Percentiles rank a stretch among this genome's conserved stretches.
These are phyloP conservation scores for Araneus ventricosus DNA, from an alignment of 1,140 invertebrate genomes.

Conservation along the genomic window DNA sequence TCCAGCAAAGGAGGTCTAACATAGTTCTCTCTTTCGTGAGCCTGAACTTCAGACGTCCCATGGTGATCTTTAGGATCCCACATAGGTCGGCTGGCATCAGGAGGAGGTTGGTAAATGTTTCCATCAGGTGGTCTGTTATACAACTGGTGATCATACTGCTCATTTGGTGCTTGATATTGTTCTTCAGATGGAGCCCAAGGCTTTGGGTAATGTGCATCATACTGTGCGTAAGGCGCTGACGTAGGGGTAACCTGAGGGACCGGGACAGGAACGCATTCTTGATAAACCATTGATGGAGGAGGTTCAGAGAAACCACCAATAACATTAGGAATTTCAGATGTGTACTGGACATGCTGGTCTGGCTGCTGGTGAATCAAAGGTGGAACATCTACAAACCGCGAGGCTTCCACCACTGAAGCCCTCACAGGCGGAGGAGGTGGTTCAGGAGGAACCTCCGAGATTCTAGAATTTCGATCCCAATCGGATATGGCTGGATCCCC, in stretches of 20 bases:
- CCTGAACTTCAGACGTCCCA: conserved; percentile 20
- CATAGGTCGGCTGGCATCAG: conserved; percentile 22
- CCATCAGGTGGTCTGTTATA: conserved; percentile 66
- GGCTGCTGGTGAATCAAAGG: conserved; percentile 56
- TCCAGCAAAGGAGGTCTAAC: conserved; percentile 24
- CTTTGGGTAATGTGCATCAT: conserved; percentile 65
- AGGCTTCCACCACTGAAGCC: conserved; percentile 38
- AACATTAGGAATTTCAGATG: conserved; percentile 63
- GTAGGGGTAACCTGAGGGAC: conserved; percentile 48
- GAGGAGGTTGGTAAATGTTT: conserved; percentile 53
- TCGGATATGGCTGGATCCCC: conserved; percentile 32
- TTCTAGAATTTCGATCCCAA: conserved; percentile 65
- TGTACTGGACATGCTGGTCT: conserved; percentile 65
- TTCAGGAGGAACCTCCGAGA: conserved; percentile 52
- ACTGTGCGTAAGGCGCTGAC: conserved; percentile 29
- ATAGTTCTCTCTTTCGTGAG: conserved; percentile 63
- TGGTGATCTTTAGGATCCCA: conserved; percentile 72
- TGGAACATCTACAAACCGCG: conserved; percentile 53
- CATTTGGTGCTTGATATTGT: conserved; percentile 47
- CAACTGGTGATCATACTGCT: conserved; percentile 63
- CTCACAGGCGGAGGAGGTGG: conserved; percentile 55
- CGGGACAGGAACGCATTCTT: conserved; percentile 56
- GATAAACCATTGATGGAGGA: conserved; percentile 63
- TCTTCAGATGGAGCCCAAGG: conserved; percentile 64
- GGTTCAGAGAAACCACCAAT: conserved; percentile 60